Conservation (phyloP, 2,888 invertebrate genomes). For the Stenotaenia linearis region DNA sequence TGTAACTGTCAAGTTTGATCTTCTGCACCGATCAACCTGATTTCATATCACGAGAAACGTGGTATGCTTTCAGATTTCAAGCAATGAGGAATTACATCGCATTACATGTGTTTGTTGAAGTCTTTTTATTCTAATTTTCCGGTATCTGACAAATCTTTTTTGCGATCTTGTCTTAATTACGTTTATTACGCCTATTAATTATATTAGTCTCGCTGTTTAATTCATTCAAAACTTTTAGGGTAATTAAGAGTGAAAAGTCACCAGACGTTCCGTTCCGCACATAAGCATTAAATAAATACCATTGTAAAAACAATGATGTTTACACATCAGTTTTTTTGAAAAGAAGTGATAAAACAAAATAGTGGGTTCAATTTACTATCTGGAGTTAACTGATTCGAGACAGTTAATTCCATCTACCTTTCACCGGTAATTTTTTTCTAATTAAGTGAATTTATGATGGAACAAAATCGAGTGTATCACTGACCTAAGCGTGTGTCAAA, state of each 20-base stretch:
- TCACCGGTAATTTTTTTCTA: neutral
- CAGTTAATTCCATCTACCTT: neutral
- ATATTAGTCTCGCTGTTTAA: neutral
- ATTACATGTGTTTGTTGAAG: neutral
- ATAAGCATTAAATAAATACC: neutral
- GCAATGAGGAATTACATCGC: neutral
- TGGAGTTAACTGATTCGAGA: neutral
- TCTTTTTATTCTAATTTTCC: neutral
- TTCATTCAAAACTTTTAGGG: neutral
- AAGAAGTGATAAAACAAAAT: neutral
- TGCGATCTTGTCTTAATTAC: too few relatives aligned
- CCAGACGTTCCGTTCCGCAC: neutral
- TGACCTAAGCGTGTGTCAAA: conserved; percentile 14
- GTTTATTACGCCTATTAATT: neutral
- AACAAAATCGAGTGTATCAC: neutral
- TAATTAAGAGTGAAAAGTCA: neutral
- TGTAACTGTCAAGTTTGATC: too few relatives aligned
- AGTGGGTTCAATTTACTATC: neutral
- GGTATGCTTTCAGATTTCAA: neutral
- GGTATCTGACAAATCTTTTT: neutral
- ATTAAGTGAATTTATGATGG: neutral
- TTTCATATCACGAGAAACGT: neutral
- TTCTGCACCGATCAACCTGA: neutral
- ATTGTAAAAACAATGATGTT: neutral
- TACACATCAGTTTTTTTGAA: neutral